These are phyloP conservation scores for Drosophila anomalata DNA, from an alignment of 2,888 invertebrate genomes.

Conservation along the genomic window DNA sequence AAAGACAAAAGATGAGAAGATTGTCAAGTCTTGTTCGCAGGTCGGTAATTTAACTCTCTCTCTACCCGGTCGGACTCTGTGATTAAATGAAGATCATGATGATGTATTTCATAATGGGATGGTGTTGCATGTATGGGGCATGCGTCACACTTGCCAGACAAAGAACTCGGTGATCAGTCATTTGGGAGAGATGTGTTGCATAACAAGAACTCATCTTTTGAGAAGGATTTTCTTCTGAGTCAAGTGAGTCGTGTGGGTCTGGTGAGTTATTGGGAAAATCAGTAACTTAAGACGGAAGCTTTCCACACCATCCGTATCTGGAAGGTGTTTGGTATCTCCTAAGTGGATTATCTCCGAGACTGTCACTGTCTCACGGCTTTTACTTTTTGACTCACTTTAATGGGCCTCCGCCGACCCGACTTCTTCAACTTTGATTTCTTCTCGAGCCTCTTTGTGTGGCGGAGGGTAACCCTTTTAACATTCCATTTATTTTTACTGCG, in stretches of 20 bases:
- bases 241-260: not conserved
- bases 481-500: conserved; percentile 63
- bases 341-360: conserved; percentile 38
- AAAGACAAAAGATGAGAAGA: conserved; percentile 39
- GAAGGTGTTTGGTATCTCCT: conserved; percentile 14
- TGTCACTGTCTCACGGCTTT: conserved; percentile 57
- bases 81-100: conserved; percentile 13
- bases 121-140: conserved; percentile 27
- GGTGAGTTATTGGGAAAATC: not conserved
- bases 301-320: conserved; percentile 30
- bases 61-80: not conserved
- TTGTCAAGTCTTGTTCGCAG: conserved; percentile 51
- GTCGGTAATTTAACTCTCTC: conserved; percentile 63
- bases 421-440: conserved; percentile 16
- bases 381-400: conserved; percentile 65
- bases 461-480: conserved; percentile 71
- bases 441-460: conserved; percentile 38
- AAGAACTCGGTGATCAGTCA: conserved; percentile 19
- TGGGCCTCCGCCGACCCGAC: conserved; percentile 18
- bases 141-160: conserved; percentile 35
- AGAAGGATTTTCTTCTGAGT: conserved; percentile 10
- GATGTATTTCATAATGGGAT: conserved; percentile 26
- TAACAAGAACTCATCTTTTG: conserved; percentile 15
- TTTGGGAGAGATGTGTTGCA: not conserved
- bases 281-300: conserved; percentile 26